phyloP scores from a whole-genome alignment of 2,888 invertebrate species.

The Spatulosminthurus flaviceps region DNA sequence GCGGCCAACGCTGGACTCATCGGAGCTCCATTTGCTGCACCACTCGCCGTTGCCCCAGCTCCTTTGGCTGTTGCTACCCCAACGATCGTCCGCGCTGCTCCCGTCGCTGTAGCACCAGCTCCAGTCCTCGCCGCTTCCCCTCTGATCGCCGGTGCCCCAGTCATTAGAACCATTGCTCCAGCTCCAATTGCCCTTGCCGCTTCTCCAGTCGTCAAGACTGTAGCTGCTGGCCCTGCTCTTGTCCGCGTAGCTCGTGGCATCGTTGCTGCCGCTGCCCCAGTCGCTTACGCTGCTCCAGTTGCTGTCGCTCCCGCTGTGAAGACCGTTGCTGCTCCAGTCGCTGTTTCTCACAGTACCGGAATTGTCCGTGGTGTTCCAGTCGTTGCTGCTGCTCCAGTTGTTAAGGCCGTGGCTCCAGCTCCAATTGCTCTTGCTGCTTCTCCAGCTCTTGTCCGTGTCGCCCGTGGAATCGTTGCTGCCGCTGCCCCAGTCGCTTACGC shows the following conservation, averaged over 20 bases:
- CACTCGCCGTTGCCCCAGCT: not conserved
- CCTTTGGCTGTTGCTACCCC: not conserved
- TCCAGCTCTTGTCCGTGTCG: not conserved
- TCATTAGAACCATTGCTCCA: too few relatives aligned
- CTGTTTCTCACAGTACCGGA: not conserved
- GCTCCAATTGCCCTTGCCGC: not conserved
- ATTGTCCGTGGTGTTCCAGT: not conserved
- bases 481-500: not conserved
- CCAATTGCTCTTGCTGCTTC: not conserved
- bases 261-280: not conserved
- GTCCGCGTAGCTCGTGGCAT: not conserved
- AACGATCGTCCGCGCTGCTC: not conserved
- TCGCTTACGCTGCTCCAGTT: not conserved
- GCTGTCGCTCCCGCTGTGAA: not conserved
- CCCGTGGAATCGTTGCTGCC: not conserved
- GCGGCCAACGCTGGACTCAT: conserved; percentile 43
- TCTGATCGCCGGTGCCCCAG: too few relatives aligned
- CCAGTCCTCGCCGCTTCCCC: not conserved
- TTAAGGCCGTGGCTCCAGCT: not conserved
- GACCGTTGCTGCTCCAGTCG: not conserved
- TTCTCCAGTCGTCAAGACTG: not conserved
- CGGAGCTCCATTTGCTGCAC: not conserved
- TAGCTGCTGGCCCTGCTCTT: too few relatives aligned
- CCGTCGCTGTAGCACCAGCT: not conserved
- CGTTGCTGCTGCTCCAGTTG: not conserved